These are phyloP conservation scores for Thumatha senex DNA, from an alignment of 2,888 invertebrate species.

Conservation along the genomic window DNA sequence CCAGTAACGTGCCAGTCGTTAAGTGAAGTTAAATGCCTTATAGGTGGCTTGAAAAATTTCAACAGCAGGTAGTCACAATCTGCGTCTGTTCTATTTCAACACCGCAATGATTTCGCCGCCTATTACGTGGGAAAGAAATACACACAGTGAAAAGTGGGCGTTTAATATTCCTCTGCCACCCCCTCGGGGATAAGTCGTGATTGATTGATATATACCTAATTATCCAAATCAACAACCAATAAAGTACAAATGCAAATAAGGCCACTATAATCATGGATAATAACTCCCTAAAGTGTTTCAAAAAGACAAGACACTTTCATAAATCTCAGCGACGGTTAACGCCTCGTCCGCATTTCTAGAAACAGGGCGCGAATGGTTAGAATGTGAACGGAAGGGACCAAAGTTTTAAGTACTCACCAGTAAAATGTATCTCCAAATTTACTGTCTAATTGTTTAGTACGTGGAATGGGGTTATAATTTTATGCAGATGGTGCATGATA, in stretches of 20 bases:
- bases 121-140: no score
- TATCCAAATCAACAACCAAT: constrained; percentile 53
- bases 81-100: no score
- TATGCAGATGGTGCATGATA: constrained; percentile 32
- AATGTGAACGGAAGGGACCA: constrained; percentile 58
- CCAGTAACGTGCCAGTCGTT: no score
- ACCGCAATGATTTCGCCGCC: no score
- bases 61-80: no score
- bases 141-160: no score
- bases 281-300: constrained; percentile 59
- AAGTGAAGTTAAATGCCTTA: no score
- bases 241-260: constrained; percentile 58
- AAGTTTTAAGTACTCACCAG: constrained; percentile 71
- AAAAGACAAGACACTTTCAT: constrained; percentile 72
- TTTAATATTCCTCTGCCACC: no score
- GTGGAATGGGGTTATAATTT: constrained; percentile 37
- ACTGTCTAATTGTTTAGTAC: constrained; percentile 55
- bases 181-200: no score
- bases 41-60: no score
- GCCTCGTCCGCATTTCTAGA: constrained; percentile 66
- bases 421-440: constrained; percentile 60
- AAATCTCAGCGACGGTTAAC: constrained; percentile 71
- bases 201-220: constrained; percentile 25
- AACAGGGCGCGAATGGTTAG: constrained; percentile 59
- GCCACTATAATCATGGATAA: constrained; percentile 61